A percentile compares a stretch with the other conserved stretches of the same genome.
These are phyloP conservation scores for Scrobipalpa costella DNA, from an alignment of 2,888 invertebrate genomes.

Conservation along the genomic window DNA sequence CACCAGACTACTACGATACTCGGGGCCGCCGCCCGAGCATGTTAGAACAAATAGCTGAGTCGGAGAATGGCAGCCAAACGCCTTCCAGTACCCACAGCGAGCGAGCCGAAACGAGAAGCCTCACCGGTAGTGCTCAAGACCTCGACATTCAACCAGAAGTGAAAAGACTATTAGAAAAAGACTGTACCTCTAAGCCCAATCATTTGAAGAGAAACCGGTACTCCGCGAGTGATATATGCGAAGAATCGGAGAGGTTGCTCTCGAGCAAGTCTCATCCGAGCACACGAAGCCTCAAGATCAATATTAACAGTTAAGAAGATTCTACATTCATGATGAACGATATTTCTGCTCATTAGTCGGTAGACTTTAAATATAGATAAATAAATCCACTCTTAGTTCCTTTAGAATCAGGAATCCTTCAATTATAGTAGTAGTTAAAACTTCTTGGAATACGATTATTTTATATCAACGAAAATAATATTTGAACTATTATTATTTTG, in stretches of 20 bases:
- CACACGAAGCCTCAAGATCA: slow-evolving; percentile 84
- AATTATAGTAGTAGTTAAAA: no score
- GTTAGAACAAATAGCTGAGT: slow-evolving; percentile 73
- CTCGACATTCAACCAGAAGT: slow-evolving; percentile 58
- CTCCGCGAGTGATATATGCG: slow-evolving; percentile 86
- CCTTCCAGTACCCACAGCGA: slow-evolving; percentile 72
- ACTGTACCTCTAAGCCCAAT: slow-evolving; percentile 52
- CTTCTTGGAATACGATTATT: neutral
- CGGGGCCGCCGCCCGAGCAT: slow-evolving; percentile 64
- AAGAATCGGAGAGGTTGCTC: slow-evolving; percentile 79
- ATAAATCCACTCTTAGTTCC: slow-evolving; percentile 45
- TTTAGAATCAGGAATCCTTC: neutral
- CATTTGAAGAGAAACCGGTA: slow-evolving; percentile 80
- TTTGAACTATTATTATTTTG: neutral
- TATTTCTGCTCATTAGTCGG: slow-evolving; percentile 66
- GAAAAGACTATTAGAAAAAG: slow-evolving; percentile 62
- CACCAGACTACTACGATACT: slow-evolving; percentile 73
- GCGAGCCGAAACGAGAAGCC: slow-evolving; percentile 58
- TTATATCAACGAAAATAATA: neutral
- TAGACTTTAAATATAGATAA: slow-evolving; percentile 43
- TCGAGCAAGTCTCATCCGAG: slow-evolving; percentile 82
- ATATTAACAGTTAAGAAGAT: slow-evolving; percentile 69
- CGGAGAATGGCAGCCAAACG: slow-evolving; percentile 70
- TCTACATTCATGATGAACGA: slow-evolving; percentile 56
- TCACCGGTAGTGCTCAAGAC: slow-evolving; percentile 61